phyloP scores from a whole-genome alignment of 2,797 vertebrate genomes.

The Toxotes lorentzi region DNA sequence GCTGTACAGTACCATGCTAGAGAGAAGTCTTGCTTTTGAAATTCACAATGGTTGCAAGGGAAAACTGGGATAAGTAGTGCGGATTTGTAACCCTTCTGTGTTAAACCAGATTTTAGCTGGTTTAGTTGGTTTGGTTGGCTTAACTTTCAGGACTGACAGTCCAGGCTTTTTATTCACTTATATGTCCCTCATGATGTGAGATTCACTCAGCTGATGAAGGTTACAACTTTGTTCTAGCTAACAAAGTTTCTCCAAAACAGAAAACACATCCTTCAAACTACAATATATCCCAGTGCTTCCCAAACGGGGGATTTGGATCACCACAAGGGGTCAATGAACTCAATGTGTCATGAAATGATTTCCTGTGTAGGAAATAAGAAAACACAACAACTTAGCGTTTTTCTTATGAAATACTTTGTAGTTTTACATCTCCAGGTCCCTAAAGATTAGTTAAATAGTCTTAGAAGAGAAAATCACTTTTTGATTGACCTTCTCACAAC shows the following conservation, averaged over 20 bases:
- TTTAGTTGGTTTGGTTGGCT: background rate
- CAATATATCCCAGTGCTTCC: background rate
- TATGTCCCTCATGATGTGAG: background rate
- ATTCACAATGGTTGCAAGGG: background rate
- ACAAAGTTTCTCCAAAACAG: background rate
- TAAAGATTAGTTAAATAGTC: background rate
- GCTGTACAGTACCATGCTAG: background rate
- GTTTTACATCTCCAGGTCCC: background rate
- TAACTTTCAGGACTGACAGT: background rate
- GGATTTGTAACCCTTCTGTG: background rate
- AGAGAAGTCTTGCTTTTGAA: constrained; percentile 8
- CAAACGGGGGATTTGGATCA: background rate
- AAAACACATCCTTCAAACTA: background rate
- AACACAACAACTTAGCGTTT: background rate
- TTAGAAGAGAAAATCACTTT: background rate
- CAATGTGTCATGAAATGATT: constrained; percentile 2
- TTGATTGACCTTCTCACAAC: background rate
- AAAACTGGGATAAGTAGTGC: background rate
- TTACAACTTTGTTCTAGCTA: background rate
- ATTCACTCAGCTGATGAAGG: background rate
- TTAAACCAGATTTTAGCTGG: background rate
- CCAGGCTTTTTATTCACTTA: background rate
- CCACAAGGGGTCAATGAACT: background rate
- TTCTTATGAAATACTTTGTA: background rate
- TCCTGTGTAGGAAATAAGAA: background rate